phyloP scores from a whole-genome alignment of 2,113 vertebrate genomes.

The Melanocharis versteri region DNA sequence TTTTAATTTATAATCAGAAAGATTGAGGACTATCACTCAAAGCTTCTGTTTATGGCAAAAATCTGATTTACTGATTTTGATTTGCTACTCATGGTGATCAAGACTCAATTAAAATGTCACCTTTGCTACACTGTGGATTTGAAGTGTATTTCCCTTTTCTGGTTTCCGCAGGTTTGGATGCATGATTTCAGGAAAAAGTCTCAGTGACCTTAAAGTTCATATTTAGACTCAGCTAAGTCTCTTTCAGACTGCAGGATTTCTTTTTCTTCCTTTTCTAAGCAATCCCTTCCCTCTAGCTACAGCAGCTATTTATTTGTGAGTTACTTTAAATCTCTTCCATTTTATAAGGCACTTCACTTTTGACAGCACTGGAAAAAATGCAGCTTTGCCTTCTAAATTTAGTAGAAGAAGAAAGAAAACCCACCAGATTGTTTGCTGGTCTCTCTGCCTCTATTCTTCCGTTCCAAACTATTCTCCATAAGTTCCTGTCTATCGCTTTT shows the following conservation, averaged over 20 bases:
- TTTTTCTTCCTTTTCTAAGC: constrained; percentile 23
- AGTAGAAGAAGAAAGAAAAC: neutral
- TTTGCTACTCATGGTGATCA: neutral
- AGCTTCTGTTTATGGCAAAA: neutral
- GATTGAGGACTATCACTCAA: neutral
- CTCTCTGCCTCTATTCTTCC: constrained; percentile 38
- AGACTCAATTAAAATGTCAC: neutral
- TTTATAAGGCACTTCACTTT: constrained; percentile 54
- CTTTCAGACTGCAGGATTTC: neutral
- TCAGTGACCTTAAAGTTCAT: constrained; percentile 2
- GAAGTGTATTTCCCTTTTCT: neutral
- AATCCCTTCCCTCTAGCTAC: constrained; percentile 35
- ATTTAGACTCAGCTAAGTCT: constrained; percentile 33
- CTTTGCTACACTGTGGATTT: neutral
- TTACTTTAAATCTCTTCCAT: constrained; percentile 55
- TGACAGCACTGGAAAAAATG: constrained; percentile 45
- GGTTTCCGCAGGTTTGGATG: neutral
- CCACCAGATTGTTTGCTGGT: constrained; percentile 33
- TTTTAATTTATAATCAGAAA: neutral
- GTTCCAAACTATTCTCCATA: constrained; percentile 43
- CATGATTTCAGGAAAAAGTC: neutral
- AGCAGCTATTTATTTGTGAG: constrained; percentile 44
- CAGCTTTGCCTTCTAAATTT: constrained; percentile 52
- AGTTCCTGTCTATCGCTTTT: constrained; percentile 40
- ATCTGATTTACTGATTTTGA: neutral